Evolutionary conservation across 35 echinoderm and acorn worm species (phyloP), one percentile per base, ranked within the genome.

Genomic region (Strongylocentrotus purpuratus): DNA sequence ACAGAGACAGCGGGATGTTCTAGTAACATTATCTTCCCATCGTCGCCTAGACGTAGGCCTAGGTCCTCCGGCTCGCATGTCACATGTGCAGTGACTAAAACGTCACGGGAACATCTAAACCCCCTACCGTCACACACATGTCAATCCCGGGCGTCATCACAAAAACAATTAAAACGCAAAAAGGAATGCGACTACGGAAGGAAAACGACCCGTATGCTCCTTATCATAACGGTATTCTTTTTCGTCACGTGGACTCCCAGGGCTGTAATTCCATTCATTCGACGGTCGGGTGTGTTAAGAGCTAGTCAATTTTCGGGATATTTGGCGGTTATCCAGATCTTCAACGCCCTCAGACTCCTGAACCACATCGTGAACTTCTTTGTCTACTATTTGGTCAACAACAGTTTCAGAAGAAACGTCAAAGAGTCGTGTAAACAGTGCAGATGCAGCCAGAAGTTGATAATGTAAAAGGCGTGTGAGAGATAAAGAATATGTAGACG

Each of bases 351-450:
- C 33, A 33, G 87, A 89, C 87, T 89, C 32, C 32, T 31, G 1
- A 89, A 89, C 33, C 87, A 89, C 87, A 33, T 46, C 87, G 33
- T 89, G 0, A 89, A 89, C 31, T 89, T 89, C 87, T 89, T 89
- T 31, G 87, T 89, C 33, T 89, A 89, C 20, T 89, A 46, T 46
- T 45, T 89, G 32, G 87, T 46, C 12, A 89, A 20, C 32, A 46
- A 41, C 32, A 33, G 32, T 46, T 89, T 89, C 31, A 32, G 45
- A 46, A 89, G 87, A 89, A 22, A 78, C 25, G 65, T 78, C 7
- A 78, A 78, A n/a, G 20, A 4, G 65, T 78, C 65, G 20, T 28
- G 20, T 8, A 78, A 25, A 78, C 18, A 78, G 1, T 78, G 28
- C 20, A 78, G 65, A 78, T 78, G 65, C 65, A 78, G 65, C 22